A percentile compares a stretch with the other conserved stretches of the same genome.
Evolutionary conservation across 2,888 invertebrate species (phyloP).

Genomic region (Aporophyla lueneburgensis): DNA sequence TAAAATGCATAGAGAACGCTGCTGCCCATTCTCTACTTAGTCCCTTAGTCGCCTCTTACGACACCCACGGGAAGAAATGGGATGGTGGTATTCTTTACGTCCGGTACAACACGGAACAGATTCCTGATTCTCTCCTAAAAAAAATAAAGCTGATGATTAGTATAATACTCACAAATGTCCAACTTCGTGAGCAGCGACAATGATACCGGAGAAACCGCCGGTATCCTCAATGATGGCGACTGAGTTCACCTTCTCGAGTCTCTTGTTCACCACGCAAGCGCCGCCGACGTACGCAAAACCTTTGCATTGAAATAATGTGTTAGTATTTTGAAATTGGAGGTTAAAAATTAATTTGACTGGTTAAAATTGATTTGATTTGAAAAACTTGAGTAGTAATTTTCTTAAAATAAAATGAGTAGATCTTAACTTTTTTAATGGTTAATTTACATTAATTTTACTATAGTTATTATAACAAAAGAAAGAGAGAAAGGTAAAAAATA

Average conservation of each 20-base stretch:
- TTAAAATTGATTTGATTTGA: constrained; percentile 2
- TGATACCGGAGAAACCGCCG: constrained; percentile 98
- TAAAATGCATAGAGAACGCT: no score
- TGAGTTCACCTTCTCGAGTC: constrained; percentile 98
- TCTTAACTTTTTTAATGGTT: neutral
- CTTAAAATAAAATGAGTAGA: neutral
- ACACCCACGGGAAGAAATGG: no score
- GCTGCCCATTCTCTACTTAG: no score
- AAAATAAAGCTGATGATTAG: no score
- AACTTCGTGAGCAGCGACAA: constrained; percentile 99
- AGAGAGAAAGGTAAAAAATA: neutral
- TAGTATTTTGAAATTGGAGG: constrained; percentile 14
- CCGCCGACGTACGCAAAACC: constrained; percentile 99
- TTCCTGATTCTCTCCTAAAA: no score
- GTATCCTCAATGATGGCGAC: constrained; percentile 99
- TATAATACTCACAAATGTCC: constrained; percentile 96
- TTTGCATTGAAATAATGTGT: constrained; percentile 78
- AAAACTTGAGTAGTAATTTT: no score
- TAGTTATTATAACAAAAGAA: neutral
- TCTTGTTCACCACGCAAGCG: constrained; percentile 98
- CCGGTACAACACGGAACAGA: no score
- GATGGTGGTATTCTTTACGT: no score
- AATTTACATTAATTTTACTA: neutral
- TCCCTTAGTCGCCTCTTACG: no score
- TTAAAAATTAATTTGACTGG: neutral